These are phyloP conservation scores for Hemicrepidius hirtus DNA, from an alignment of 2,888 invertebrate genomes.

Conservation along the genomic window DNA sequence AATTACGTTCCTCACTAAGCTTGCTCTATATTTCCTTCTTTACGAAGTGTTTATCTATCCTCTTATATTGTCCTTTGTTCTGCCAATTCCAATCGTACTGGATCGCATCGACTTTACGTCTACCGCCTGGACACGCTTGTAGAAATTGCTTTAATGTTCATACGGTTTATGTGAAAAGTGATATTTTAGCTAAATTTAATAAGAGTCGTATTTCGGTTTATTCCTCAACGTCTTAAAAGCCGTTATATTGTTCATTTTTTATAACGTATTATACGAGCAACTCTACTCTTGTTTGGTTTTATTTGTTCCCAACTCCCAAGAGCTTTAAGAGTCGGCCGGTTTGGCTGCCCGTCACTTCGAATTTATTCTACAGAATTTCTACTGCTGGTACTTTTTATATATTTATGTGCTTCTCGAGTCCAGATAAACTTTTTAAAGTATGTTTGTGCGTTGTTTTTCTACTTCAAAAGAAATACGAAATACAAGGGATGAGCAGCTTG, in stretches of 20 bases:
- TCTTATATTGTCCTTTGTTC: constrained; percentile 53
- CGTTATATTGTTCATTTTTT: constrained; percentile 47
- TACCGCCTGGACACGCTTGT: constrained; percentile 9
- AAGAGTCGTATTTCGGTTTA: constrained; percentile 52
- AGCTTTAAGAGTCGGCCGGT: constrained; percentile 46
- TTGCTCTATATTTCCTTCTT: constrained; percentile 56
- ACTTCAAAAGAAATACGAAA: constrained; percentile 37
- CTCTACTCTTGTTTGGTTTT: constrained; percentile 46
- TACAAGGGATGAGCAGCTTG: constrained; percentile 18
- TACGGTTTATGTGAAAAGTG: constrained; percentile 48
- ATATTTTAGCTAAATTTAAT: constrained; percentile 51
- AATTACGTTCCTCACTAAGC: constrained; percentile 44
- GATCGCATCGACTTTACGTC: constrained; percentile 47
- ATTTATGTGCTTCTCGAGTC: constrained; percentile 52
- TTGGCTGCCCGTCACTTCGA: constrained; percentile 54
- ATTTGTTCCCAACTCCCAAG: constrained; percentile 53
- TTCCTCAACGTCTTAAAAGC: constrained; percentile 21
- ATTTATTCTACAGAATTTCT: constrained; percentile 54
- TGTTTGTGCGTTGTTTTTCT: constrained; percentile 43
- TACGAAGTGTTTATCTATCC: constrained; percentile 55
- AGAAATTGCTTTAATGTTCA: constrained; percentile 26
- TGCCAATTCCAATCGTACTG: constrained; percentile 43
- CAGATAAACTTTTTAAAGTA: constrained; percentile 50
- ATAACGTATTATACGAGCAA: constrained; percentile 50
- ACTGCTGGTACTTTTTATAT: constrained; percentile 51